Evolutionary conservation across 2,888 invertebrate genomes (phyloP).

Genomic region (Diabrotica balteata): DNA sequence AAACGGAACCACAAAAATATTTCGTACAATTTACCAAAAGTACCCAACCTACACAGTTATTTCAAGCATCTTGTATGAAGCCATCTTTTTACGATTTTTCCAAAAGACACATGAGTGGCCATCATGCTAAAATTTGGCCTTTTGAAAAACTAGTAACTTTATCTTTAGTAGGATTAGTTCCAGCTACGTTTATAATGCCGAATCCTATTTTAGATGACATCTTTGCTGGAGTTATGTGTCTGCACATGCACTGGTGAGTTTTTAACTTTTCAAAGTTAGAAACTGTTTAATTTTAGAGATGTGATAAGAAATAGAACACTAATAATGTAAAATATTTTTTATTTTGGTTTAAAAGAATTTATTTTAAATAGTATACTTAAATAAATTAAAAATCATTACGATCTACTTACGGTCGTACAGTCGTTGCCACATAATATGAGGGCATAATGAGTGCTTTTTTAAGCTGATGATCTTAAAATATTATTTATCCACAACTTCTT

Average conservation of each 20-base stretch:
- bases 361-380: too few relatives aligned
- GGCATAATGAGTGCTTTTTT: too few relatives aligned
- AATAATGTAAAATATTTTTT: too few relatives aligned
- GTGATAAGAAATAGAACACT: too few relatives aligned
- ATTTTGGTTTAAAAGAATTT: too few relatives aligned
- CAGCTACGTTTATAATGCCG: slow-evolving; percentile 2
- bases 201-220: slow-evolving; percentile 4
- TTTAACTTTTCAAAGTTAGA: neutral
- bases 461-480: too few relatives aligned
- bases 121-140: slow-evolving; percentile 15
- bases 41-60: neutral
- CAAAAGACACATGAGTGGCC: slow-evolving; percentile 7
- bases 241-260: slow-evolving; percentile 19
- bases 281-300: too few relatives aligned
- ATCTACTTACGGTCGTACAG: too few relatives aligned
- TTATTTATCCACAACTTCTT: too few relatives aligned
- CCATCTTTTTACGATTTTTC: neutral
- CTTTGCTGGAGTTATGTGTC: neutral
- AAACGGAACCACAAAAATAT: slow-evolving; percentile 7
- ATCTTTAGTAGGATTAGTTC: slow-evolving; percentile 13
- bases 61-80: neutral
- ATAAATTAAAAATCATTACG: too few relatives aligned
- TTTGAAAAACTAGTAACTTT: slow-evolving; percentile 13
- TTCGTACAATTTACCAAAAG: neutral
- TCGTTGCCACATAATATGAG: too few relatives aligned